Evolutionary conservation across 2,113 vertebrate genomes (phyloP).

Genomic region (Myotis brandtii): DNA sequence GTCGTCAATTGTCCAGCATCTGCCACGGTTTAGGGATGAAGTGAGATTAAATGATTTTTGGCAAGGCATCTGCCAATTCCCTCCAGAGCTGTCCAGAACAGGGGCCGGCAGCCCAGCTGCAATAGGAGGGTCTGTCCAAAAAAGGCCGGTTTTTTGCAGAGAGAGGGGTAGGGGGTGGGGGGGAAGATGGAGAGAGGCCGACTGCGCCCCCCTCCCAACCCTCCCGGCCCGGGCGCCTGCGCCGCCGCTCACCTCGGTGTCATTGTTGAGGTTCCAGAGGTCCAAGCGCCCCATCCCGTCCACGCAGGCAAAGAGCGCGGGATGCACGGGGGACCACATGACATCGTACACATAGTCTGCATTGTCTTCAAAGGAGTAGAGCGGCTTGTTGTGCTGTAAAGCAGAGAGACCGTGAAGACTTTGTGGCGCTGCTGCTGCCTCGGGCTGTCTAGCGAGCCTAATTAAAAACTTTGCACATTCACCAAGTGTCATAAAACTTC

Average conservation of each 20-base stretch:
- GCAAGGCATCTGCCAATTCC: conserved; percentile 40
- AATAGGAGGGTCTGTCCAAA: conserved; percentile 46
- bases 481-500: conserved; percentile 95
- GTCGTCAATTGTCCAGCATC: neutral
- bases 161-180: neutral
- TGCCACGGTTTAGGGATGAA: conserved; percentile 70
- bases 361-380: conserved; percentile 99
- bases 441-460: conserved; percentile 97
- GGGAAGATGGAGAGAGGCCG: neutral
- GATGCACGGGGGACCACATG: conserved; percentile 98
- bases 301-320: conserved; percentile 96
- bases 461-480: conserved; percentile 99
- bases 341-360: conserved; percentile 98
- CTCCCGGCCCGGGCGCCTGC: conserved; percentile 37
- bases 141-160: neutral
- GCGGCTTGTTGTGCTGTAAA: conserved; percentile 97
- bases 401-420: conserved; percentile 90
- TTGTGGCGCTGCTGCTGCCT: conserved; percentile 96
- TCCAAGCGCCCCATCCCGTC: conserved; percentile 98
- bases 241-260: conserved; percentile 94
- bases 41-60: conserved; percentile 30
- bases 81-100: neutral
- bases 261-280: conserved; percentile 98
- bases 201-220: conserved; percentile 8
- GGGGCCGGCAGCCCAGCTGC: conserved; percentile 38